Evolutionary conservation across 2,113 vertebrate species (phyloP).

Genomic region (Phoxinus phoxinus): DNA sequence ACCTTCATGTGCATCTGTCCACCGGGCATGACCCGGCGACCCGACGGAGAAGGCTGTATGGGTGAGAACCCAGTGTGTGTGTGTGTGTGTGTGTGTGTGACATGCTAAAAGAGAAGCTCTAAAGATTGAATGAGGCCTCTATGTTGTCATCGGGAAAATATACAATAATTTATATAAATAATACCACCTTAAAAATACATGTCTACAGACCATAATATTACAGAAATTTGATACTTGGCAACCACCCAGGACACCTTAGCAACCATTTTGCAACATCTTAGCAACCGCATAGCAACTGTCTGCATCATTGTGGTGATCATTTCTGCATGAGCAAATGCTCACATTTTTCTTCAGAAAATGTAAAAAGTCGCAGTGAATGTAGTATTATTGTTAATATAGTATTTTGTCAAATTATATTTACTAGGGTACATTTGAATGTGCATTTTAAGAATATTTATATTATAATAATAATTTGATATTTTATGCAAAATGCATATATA

Average conservation of each 20-base stretch:
- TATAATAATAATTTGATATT: background rate
- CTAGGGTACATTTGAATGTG: background rate
- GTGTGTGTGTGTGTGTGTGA: constrained; percentile 22
- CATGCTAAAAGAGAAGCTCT: background rate
- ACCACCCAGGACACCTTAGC: too few species aligned
- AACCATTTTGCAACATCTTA: too few species aligned
- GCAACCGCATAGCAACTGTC: too few species aligned
- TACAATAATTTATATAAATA: too few species aligned
- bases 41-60: constrained; percentile 88
- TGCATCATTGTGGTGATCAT: too few species aligned
- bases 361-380: background rate
- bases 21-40: constrained; percentile 83
- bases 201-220: background rate
- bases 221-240: background rate
- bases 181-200: background rate
- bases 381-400: background rate
- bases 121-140: background rate
- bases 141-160: too few species aligned
- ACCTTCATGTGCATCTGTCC: constrained; percentile 93
- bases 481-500: background rate
- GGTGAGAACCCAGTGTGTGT: constrained; percentile 73
- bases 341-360: background rate
- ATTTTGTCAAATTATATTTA: background rate
- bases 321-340: background rate
- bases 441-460: background rate